Conservation (phyloP, 2,888 invertebrate species). For the Agonum fuliginosum region DNA sequence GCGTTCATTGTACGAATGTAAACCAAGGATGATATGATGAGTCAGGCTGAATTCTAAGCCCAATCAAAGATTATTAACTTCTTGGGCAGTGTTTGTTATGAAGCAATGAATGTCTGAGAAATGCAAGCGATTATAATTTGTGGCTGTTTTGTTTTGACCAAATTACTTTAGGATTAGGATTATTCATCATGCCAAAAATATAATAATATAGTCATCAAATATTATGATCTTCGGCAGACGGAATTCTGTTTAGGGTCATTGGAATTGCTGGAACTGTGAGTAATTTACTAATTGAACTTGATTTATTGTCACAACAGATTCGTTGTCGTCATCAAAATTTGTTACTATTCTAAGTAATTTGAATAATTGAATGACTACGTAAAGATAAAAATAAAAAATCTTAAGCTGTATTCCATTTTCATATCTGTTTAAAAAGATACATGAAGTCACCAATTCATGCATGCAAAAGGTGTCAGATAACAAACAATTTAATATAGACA, state of each 20-base stretch:
- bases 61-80: constrained; percentile 37
- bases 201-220: neutral
- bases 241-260: neutral
- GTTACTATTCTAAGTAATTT: no score
- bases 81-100: neutral
- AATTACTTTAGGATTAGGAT: neutral
- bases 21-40: constrained; percentile 12
- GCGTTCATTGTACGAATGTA: constrained; percentile 44
- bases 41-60: neutral
- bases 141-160: no score
- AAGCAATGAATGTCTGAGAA: no score
- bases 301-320: neutral
- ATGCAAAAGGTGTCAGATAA: no score
- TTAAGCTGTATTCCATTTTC: no score
- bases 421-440: no score
- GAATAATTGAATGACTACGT: no score
- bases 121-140: no score
- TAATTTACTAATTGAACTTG: constrained; percentile 1
- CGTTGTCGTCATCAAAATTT: no score
- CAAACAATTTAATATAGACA: no score
- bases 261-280: neutral
- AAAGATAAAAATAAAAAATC: no score
- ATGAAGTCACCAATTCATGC: no score
- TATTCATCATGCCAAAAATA: constrained; percentile 30
- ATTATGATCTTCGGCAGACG: constrained; percentile 2